A percentile compares a stretch with the other conserved stretches of the same genome.
Conservation (phyloP, 2,113 vertebrate species). For the Passer domesticus region DNA sequence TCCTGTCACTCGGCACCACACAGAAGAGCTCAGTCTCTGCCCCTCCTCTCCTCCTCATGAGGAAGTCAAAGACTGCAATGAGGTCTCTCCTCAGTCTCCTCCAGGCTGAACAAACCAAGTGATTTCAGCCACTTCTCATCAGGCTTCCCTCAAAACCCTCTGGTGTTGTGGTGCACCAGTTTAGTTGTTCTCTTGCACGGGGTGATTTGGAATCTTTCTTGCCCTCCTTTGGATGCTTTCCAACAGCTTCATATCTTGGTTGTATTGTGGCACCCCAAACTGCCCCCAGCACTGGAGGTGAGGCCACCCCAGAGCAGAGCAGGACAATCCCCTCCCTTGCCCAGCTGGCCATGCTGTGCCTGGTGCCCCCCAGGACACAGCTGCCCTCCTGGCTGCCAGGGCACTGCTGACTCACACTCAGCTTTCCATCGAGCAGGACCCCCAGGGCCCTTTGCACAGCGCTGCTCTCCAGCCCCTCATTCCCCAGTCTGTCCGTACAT, state of each 20-base stretch:
- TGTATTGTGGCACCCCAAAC: fast-evolving
- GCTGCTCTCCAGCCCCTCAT: neutral
- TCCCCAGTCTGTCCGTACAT: fast-evolving
- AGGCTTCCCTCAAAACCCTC: neutral
- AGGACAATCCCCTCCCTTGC: neutral
- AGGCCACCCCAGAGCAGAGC: fast-evolving
- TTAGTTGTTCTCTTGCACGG: no score
- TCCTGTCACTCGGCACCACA: neutral
- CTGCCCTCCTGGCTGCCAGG: neutral
- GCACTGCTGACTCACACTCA: neutral
- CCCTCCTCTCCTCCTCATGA: neutral
- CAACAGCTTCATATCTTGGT: fast-evolving
- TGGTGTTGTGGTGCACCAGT: no score
- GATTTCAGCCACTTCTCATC: neutral
- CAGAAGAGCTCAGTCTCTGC: neutral
- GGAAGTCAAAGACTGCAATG: neutral
- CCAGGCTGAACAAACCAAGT: neutral
- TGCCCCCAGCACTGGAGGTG: neutral
- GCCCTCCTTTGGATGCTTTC: neutral
- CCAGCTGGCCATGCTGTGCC: fast-evolving
- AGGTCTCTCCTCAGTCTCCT: neutral
- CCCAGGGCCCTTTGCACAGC: neutral
- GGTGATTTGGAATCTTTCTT: no score
- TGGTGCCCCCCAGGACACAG: neutral
- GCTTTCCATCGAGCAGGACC: fast-evolving